Percentiles rank a stretch among this genome's conserved stretches.
Conservation (phyloP, 2,113 vertebrate species). For the Dunckerocampus dactyliophorus region DNA sequence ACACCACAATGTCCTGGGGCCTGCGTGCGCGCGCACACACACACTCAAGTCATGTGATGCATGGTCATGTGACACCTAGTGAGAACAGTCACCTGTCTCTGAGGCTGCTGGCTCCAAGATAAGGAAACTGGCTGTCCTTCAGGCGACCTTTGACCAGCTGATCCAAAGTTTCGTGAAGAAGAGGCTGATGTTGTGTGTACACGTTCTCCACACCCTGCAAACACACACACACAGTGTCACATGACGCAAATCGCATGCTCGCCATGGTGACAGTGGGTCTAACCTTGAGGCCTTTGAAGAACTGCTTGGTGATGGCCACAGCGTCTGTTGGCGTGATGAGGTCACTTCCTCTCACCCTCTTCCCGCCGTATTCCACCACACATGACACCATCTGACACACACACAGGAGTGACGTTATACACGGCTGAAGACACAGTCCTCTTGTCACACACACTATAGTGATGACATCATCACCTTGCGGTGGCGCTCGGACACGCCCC, state of each 20-base stretch:
- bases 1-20: slow-evolving; percentile 91
- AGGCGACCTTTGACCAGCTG: slow-evolving; percentile 94
- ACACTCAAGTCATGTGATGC: neutral
- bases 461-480: slow-evolving; percentile 71
- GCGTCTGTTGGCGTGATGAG: slow-evolving; percentile 90
- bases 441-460: slow-evolving; percentile 33
- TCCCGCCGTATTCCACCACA: slow-evolving; percentile 90
- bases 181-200: slow-evolving; percentile 92
- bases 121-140: slow-evolving; percentile 90
- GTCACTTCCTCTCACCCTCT: slow-evolving; percentile 87
- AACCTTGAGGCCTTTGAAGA: slow-evolving; percentile 96
- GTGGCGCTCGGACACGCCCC: slow-evolving; percentile 80
- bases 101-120: slow-evolving; percentile 85
- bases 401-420: neutral
- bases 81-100: slow-evolving; percentile 64
- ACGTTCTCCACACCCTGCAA: slow-evolving; percentile 92
- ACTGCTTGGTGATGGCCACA: slow-evolving; percentile 94
- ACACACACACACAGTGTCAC: slow-evolving; percentile 12
- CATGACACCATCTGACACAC: slow-evolving; percentile 80
- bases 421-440: too few relatives aligned
- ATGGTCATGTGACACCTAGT: neutral
- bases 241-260: neutral
- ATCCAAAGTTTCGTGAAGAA: slow-evolving; percentile 90
- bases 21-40: slow-evolving; percentile 56
- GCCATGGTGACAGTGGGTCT: neutral